A percentile compares a stretch with the other conserved stretches of the same genome.
Evolutionary conservation across 2,797 vertebrate species (phyloP).

Genomic region (Crotalus adamanteus): DNA sequence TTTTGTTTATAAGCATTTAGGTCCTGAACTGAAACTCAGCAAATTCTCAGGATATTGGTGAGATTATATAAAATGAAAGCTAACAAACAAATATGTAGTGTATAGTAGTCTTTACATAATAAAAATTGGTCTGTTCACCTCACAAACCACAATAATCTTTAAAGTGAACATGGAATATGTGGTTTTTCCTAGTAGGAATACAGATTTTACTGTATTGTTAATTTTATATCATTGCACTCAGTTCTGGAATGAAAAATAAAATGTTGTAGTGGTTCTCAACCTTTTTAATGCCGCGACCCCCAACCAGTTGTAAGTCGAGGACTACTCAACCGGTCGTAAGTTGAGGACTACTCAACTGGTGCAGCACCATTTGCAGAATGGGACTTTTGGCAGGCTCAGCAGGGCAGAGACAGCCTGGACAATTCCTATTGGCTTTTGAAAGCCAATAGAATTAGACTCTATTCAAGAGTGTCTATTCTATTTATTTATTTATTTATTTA

Average conservation of each 20-base stretch:
- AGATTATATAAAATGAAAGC: constrained; percentile 57
- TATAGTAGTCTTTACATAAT: constrained; percentile 66
- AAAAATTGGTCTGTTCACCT: constrained; percentile 57
- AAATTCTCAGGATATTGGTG: constrained; percentile 42
- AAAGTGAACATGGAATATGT: constrained; percentile 48
- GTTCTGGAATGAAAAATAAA: constrained; percentile 56
- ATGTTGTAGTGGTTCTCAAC: constrained; percentile 27
- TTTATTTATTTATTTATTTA: no score
- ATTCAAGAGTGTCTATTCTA: no score
- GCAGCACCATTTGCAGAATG: no score
- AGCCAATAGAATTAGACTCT: no score
- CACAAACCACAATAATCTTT: constrained; percentile 59
- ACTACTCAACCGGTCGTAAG: no score
- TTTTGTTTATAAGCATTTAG: constrained; percentile 52
- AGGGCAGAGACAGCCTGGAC: no score
- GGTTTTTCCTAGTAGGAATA: constrained; percentile 42
- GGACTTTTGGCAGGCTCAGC: no score
- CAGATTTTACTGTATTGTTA: constrained; percentile 41
- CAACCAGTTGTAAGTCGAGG: no score
- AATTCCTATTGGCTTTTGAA: no score
- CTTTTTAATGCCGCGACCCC: no score
- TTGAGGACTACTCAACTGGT: no score
- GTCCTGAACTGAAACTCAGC: constrained; percentile 52
- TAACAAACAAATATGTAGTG: constrained; percentile 62
- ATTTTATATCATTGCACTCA: constrained; percentile 46